Evolutionary conservation across 2,888 invertebrate genomes (phyloP), one percentile per base, ranked within the genome.

Genomic region (Andrena bicolor): DNA sequence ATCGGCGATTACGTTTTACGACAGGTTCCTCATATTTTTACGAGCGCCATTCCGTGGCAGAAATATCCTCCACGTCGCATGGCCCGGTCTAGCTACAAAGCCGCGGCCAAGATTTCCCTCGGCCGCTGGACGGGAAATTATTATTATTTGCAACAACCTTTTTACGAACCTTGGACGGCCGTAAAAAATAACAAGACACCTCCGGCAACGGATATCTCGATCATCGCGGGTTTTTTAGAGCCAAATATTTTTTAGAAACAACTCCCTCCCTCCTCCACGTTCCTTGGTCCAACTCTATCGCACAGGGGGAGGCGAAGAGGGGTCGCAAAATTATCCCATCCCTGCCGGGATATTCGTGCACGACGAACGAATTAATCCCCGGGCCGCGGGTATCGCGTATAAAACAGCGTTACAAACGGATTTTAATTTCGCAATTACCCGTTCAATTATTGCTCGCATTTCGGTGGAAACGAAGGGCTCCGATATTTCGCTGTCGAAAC

Each of bases 1-100:
- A 90, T 91, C 91, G 90, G 76, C 86, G 90, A 90, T 90, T 90
- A 89, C 86, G 82, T 88, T 90, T 90, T 90, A 91, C 88, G 90
- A 84, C 72, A 75, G 78, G 86, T 87, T 84, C 75, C 87, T 89
- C 84, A 90, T 91, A 90, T 88, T 91, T 90, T 91, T 91, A 90
- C 87, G 90, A 91, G 82, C 74, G 82, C 77, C 82, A 76, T 90
- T 86, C 66, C 87, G 35, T 65, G 64, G 73, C 64, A 69, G 69
- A 83, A 82, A 85, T 83, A 79, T 80, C 75, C 65, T 58, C 65
- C 41, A 16, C 20, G 51, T 61, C 65, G 63, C 35, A 23, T 69
- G 73, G 79, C 75, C 48, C 60, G 68, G 51, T 63, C 76, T 16
- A 53, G 69, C 63, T 63, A 68, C 63, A 49, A 72, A 71, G 41